A percentile compares a stretch with the other conserved stretches of the same genome.
These are phyloP conservation scores for Melanotaenia parkinsoni DNA, from an alignment of 2,797 vertebrate genomes.

Conservation along the genomic window DNA sequence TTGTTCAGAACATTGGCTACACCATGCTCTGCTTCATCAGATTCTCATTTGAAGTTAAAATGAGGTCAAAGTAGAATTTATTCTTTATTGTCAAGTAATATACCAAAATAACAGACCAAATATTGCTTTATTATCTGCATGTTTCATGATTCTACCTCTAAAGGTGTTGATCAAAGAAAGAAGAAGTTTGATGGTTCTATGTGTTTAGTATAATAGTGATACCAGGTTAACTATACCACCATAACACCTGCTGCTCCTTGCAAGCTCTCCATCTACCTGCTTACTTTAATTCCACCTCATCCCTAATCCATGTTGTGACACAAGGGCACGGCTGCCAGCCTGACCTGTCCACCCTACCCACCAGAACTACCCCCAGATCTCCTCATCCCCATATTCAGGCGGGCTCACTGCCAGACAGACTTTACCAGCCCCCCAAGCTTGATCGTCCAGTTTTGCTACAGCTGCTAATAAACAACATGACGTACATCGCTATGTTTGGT, in stretches of 20 bases:
- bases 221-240: slow-evolving; percentile 24
- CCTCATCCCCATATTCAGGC: slow-evolving; percentile 64
- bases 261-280: slow-evolving; percentile 69
- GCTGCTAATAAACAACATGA: slow-evolving; percentile 71
- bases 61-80: background rate
- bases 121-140: background rate
- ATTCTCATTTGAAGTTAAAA: slow-evolving; percentile 32
- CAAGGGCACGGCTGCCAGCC: slow-evolving; percentile 50
- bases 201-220: slow-evolving; percentile 34
- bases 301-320: slow-evolving; percentile 56
- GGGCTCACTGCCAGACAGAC: slow-evolving; percentile 44
- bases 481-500: slow-evolving; percentile 50
- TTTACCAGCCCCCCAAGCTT: slow-evolving; percentile 57
- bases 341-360: slow-evolving; percentile 40
- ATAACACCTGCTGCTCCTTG: slow-evolving; percentile 50
- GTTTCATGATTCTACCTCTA: slow-evolving; percentile 9
- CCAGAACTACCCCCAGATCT: slow-evolving; percentile 52
- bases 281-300: slow-evolving; percentile 72
- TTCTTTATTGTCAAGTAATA: background rate
- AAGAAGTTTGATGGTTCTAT: slow-evolving; percentile 13
- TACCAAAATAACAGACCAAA: slow-evolving; percentile 7
- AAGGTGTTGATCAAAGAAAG: background rate
- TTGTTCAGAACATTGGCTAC: slow-evolving; percentile 48
- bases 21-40: slow-evolving; percentile 57
- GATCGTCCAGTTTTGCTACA: slow-evolving; percentile 56